Evolutionary conservation across 2,797 vertebrate genomes (phyloP).

Genomic region (Choloepus didactylus): DNA sequence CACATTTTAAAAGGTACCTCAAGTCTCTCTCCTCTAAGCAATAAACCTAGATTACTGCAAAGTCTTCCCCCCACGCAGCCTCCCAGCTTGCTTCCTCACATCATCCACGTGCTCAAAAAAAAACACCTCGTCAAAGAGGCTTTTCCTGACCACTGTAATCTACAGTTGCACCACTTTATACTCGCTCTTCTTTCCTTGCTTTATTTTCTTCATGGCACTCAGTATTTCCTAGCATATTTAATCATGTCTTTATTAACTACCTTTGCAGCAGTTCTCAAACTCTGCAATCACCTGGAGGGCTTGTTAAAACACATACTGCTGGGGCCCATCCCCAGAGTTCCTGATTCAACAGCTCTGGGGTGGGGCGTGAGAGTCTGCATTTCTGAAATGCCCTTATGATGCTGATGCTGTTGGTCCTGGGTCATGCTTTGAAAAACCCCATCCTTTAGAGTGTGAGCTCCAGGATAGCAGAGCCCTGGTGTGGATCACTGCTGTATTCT

Average conservation of each 20-base stretch:
- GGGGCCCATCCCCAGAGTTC: background rate
- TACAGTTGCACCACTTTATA: background rate
- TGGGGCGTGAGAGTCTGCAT: background rate
- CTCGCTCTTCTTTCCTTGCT: background rate
- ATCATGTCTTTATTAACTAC: background rate
- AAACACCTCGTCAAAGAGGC: background rate
- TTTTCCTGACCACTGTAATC: accelerated
- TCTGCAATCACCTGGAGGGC: background rate
- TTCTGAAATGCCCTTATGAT: background rate
- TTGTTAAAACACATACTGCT: background rate
- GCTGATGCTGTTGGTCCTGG: background rate
- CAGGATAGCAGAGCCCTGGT: background rate
- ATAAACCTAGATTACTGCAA: background rate
- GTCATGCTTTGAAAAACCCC: background rate
- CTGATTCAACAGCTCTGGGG: background rate
- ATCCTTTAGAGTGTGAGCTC: background rate
- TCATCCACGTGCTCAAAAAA: background rate
- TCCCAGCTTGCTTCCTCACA: background rate
- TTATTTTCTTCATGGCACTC: background rate
- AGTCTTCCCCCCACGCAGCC: background rate
- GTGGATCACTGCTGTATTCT: background rate
- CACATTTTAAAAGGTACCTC: background rate
- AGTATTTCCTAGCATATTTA: background rate
- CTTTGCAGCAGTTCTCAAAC: background rate
- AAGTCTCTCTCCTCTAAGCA: background rate